Percentiles rank a stretch among this genome's conserved stretches.
Conservation (phyloP, 2,888 invertebrate species). For the Xestia xanthographa region DNA sequence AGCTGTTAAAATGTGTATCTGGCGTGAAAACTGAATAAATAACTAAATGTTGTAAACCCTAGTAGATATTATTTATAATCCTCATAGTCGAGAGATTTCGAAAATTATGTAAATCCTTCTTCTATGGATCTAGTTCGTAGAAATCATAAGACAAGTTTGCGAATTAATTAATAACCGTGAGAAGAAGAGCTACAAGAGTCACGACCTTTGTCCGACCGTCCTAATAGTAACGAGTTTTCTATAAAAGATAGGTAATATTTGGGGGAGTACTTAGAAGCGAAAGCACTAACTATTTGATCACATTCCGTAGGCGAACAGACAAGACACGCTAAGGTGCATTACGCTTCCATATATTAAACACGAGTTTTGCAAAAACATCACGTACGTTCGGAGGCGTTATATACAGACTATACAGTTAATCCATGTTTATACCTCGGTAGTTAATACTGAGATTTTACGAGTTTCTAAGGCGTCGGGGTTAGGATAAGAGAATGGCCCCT, state of each 20-base stretch:
- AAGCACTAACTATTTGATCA: conserved; percentile 3
- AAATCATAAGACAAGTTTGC: conserved; percentile 21
- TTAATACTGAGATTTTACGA: conserved; percentile 82
- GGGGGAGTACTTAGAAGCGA: not conserved
- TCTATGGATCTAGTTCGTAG: conserved; percentile 28
- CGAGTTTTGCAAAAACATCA: conserved; percentile 54
- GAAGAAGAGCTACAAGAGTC: conserved; percentile 9
- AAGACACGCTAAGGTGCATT: conserved; percentile 23
- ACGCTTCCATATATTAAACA: conserved; percentile 28
- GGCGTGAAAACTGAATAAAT: not conserved
- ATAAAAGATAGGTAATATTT: not conserved
- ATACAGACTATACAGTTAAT: conserved; percentile 58
- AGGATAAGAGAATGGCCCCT: conserved; percentile 81
- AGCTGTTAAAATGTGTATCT: not conserved
- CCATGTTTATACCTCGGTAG: conserved; percentile 70
- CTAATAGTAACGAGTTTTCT: not conserved
- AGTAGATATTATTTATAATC: conserved; percentile 11
- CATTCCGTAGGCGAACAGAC: conserved; percentile 8
- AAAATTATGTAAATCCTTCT: conserved; percentile 27
- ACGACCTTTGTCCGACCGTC: not conserved
- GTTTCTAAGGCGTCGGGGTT: conserved; percentile 78
- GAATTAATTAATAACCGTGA: conserved; percentile 22
- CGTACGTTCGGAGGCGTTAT: conserved; percentile 48
- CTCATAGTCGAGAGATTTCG: conserved; percentile 1
- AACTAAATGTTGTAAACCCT: no score